A percentile compares a stretch with the other conserved stretches of the same genome.
These are phyloP conservation scores for Addax nasomaculatus DNA, from an alignment of 2,113 vertebrate genomes.

Conservation along the genomic window DNA sequence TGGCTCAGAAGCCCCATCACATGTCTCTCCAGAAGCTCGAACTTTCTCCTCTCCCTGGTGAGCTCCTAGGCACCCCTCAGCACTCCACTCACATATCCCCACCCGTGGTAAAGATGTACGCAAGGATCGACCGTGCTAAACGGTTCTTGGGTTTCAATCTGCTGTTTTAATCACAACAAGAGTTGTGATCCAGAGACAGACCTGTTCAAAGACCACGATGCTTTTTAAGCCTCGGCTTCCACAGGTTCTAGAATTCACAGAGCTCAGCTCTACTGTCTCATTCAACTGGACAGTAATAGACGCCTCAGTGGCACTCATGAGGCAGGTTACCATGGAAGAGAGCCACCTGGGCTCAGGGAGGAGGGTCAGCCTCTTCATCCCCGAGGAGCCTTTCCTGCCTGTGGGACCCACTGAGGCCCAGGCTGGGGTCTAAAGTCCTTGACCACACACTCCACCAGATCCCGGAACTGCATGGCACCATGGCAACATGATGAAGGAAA, in stretches of 20 bases:
- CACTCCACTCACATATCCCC: not conserved
- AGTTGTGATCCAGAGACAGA: not conserved
- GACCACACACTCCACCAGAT: not conserved
- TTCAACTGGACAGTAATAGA: not conserved
- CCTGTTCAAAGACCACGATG: not conserved
- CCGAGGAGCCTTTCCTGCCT: not conserved
- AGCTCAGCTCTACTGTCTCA: not conserved
- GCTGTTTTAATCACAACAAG: not conserved
- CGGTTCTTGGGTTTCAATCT: not conserved
- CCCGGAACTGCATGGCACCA: not conserved
- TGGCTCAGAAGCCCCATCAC: not conserved
- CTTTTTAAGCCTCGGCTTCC: not conserved
- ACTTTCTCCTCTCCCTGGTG: not conserved
- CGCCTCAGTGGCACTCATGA: not conserved
- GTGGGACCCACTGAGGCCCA: not conserved
- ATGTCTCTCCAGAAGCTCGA: not conserved
- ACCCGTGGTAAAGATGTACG: not conserved
- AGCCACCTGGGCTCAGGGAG: rapidly evolving
- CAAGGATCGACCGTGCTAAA: not conserved
- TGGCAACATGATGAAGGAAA: not conserved
- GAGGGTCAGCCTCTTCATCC: not conserved
- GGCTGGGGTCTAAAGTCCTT: not conserved
- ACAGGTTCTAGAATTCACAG: not conserved
- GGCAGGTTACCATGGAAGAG: not conserved
- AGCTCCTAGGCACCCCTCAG: not conserved